These are phyloP conservation scores for Xiphophorus hellerii DNA, from an alignment of 2,113 vertebrate genomes.

Conservation along the genomic window DNA sequence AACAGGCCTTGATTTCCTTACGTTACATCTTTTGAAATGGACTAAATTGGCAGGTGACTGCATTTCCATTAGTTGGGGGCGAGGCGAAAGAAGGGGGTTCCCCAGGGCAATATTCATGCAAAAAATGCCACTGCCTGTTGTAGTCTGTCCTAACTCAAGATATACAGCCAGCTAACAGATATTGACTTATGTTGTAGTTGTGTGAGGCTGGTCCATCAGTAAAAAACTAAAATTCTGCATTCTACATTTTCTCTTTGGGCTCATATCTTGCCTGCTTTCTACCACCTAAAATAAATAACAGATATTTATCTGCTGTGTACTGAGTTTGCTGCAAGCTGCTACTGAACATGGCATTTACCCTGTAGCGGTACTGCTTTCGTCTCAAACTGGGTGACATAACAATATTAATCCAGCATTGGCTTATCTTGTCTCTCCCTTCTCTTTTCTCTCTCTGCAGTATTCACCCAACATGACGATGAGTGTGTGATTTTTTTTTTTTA, in stretches of 20 bases:
- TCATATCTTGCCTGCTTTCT: conserved; percentile 31
- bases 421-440: conserved; percentile 64
- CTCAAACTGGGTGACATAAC: conserved; percentile 47
- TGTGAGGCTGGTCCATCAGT: conserved; percentile 10
- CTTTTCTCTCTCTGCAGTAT: conserved; percentile 83
- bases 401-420: conserved; percentile 63
- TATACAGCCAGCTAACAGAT: not conserved
- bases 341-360: conserved; percentile 44
- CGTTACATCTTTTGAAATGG: not conserved
- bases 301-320: conserved; percentile 28
- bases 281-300: conserved; percentile 21
- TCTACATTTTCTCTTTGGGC: conserved; percentile 55
- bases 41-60: not conserved
- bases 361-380: conserved; percentile 40
- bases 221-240: conserved; percentile 48
- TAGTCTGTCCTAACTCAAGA: too few species aligned
- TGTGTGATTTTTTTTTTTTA: conserved; percentile 82
- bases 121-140: too few species aligned
- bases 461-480: conserved; percentile 93
- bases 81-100: not conserved
- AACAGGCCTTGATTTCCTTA: too few species aligned
- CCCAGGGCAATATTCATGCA: too few species aligned
- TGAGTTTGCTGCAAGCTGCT: conserved; percentile 36
- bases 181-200: not conserved
- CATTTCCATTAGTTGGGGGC: not conserved